phyloP scores from a whole-genome alignment of 2,888 invertebrate genomes.

The Dioctria linearis region DNA sequence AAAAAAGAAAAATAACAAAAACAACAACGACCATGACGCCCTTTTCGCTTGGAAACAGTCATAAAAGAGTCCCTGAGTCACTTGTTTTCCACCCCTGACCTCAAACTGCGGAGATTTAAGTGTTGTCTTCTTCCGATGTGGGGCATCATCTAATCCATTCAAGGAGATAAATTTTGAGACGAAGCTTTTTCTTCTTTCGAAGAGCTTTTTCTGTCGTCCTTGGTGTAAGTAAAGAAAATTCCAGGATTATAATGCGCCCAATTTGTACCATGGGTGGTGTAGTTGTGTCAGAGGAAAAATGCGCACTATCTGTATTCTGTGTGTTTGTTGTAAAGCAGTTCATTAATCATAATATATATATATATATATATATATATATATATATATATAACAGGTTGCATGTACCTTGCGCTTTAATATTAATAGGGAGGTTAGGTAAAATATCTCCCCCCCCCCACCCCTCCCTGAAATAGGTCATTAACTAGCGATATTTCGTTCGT shows the following conservation, averaged over 20 bases:
- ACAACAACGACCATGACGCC: background rate
- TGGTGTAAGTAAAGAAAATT: slow-evolving; percentile 9
- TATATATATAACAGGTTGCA: background rate
- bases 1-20: background rate
- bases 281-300: slow-evolving; percentile 3
- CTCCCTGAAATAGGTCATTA: background rate
- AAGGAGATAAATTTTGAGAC: slow-evolving; percentile 27
- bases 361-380: background rate
- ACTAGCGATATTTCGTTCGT: background rate
- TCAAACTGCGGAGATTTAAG: slow-evolving; percentile 36
- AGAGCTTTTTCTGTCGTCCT: slow-evolving; percentile 28
- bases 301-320: background rate
- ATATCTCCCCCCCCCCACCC: background rate
- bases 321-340: slow-evolving; percentile 24
- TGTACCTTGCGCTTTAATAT: background rate
- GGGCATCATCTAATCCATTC: slow-evolving; percentile 15
- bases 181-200: slow-evolving; percentile 28
- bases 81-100: slow-evolving; percentile 23
- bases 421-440: background rate
- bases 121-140: background rate
- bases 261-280: background rate
- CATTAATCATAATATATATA: background rate
- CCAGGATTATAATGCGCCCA: slow-evolving; percentile 25
- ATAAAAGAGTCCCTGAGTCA: slow-evolving; percentile 26
- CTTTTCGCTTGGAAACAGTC: slow-evolving; percentile 15